Conservation (phyloP, 2,113 vertebrate genomes). For the Indri indri region DNA sequence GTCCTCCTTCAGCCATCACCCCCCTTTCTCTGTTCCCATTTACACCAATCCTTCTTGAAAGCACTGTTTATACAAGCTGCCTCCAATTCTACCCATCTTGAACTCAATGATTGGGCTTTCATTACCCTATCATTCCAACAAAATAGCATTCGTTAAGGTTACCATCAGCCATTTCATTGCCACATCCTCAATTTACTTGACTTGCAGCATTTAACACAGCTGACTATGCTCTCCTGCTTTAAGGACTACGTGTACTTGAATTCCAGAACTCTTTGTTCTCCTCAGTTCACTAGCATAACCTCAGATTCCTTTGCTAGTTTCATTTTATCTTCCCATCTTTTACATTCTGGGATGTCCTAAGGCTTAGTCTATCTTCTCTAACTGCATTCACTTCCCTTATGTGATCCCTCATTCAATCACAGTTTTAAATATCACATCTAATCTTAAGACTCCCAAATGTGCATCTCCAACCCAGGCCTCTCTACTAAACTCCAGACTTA, state of each 20-base stretch:
- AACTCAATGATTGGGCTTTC: slow-evolving; percentile 22
- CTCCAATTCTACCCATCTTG: neutral
- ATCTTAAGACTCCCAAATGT: neutral
- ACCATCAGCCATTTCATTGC: neutral
- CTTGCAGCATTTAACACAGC: neutral
- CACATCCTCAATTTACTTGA: neutral
- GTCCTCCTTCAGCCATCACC: neutral
- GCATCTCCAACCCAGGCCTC: neutral
- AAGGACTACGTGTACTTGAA: neutral
- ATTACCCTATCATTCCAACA: neutral
- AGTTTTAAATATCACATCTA: neutral
- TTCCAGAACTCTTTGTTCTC: neutral
- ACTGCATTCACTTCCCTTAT: neutral
- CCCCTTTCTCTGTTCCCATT: neutral
- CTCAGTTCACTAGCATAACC: neutral
- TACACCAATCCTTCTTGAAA: neutral
- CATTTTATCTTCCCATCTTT: neutral
- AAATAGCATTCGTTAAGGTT: slow-evolving; percentile 20
- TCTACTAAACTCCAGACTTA: neutral
- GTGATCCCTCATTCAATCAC: neutral
- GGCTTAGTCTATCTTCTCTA: neutral
- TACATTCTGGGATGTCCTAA: neutral
- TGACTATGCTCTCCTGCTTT: neutral
- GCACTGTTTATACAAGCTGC: neutral
- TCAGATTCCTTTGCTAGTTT: neutral